These are phyloP conservation scores for Verasper variegatus DNA, from an alignment of 2,113 vertebrate genomes.

Conservation along the genomic window DNA sequence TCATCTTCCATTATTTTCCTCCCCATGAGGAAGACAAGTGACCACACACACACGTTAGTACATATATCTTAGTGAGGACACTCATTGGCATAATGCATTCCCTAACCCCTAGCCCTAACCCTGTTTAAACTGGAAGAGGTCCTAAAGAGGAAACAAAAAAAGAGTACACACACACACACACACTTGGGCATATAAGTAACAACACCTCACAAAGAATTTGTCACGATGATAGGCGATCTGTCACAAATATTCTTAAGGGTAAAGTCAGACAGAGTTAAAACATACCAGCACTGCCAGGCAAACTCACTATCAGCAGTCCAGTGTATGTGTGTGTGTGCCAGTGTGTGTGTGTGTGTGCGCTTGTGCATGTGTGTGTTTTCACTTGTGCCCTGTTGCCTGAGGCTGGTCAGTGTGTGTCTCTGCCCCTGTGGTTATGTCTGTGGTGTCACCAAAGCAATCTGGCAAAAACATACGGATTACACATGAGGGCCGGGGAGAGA, in stretches of 20 bases:
- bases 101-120: no score
- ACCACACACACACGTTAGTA: no score
- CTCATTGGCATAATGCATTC: no score
- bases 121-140: no score
- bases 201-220: conserved; percentile 50
- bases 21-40: no score
- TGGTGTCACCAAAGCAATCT: conserved; percentile 59
- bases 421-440: conserved; percentile 44
- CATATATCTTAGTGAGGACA: no score
- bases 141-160: no score
- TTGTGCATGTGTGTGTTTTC: not conserved
- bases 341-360: not conserved
- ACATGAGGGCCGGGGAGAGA: not conserved
- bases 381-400: not conserved
- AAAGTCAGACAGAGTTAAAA: conserved; percentile 25
- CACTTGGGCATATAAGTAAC: conserved; percentile 39
- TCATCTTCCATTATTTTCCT: not conserved
- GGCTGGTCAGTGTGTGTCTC: conserved; percentile 30
- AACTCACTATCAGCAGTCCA: conserved; percentile 16
- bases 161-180: not conserved
- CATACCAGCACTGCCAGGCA: conserved; percentile 32
- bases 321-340: conserved; percentile 12
- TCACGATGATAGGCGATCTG: conserved; percentile 54
- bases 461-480: conserved; percentile 28
- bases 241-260: conserved; percentile 51